Percentiles rank a stretch among this genome's conserved stretches.
Conservation (phyloP, 2,888 invertebrate species). For the Tachystola acroxantha region DNA sequence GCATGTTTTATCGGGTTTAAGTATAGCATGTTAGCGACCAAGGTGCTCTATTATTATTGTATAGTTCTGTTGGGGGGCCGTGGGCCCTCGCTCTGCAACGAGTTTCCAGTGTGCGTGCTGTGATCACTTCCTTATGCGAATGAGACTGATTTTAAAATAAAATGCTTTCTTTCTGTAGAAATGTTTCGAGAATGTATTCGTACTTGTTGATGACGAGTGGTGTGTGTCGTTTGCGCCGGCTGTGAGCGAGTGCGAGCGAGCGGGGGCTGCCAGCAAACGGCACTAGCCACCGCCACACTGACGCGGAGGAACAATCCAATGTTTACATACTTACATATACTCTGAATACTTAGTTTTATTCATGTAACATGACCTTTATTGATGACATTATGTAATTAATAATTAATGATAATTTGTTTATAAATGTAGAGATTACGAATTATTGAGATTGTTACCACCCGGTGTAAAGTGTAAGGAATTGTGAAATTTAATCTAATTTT, state of each 20-base stretch:
- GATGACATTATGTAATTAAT: conserved; percentile 61
- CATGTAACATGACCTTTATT: conserved; percentile 62
- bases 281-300: neutral
- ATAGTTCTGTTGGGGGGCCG: conserved; percentile 65
- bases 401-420: conserved; percentile 62
- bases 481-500: conserved; percentile 43
- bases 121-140: conserved; percentile 78
- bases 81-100: conserved; percentile 68
- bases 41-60: conserved; percentile 67
- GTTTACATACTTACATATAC: conserved; percentile 34
- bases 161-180: conserved; percentile 63
- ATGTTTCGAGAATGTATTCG: conserved; percentile 51
- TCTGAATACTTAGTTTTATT: conserved; percentile 49
- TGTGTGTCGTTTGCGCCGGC: conserved; percentile 22
- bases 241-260: neutral
- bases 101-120: conserved; percentile 76
- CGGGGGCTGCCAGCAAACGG: neutral
- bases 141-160: conserved; percentile 77
- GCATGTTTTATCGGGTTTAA: conserved; percentile 60
- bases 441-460: conserved; percentile 74
- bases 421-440: conserved; percentile 68
- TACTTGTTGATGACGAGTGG: conserved; percentile 29
- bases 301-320: conserved; percentile 22
- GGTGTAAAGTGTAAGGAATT: conserved; percentile 52
- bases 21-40: conserved; percentile 62